These are phyloP conservation scores for Cheilosia variabilis DNA, from an alignment of 2,888 invertebrate genomes.

Conservation along the genomic window DNA sequence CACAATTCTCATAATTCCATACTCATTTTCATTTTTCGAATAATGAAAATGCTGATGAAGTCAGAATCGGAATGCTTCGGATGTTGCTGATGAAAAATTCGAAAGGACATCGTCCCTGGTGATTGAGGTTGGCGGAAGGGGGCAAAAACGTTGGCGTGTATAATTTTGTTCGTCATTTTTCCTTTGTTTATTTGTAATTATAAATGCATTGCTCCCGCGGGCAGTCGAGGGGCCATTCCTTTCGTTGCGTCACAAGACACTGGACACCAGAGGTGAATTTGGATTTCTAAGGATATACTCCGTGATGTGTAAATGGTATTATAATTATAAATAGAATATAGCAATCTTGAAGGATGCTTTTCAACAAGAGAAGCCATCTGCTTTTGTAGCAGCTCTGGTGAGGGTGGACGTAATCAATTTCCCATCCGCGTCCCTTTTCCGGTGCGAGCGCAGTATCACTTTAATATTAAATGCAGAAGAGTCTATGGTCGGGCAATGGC, in stretches of 20 bases:
- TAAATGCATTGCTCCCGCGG: slow-evolving; percentile 71
- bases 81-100: slow-evolving; percentile 44
- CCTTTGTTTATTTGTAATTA: slow-evolving; percentile 68
- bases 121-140: background rate
- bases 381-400: background rate
- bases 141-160: background rate
- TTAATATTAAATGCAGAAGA: slow-evolving; percentile 52
- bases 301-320: no score
- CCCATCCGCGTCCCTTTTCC: no score
- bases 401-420: no score
- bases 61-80: slow-evolving; percentile 29
- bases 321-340: no score
- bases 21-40: slow-evolving; percentile 38
- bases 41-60: slow-evolving; percentile 58
- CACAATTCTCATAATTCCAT: slow-evolving; percentile 31
- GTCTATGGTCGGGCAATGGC: background rate
- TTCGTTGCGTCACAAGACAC: no score
- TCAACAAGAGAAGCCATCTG: slow-evolving; percentile 25
- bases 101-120: slow-evolving; percentile 21
- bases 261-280: no score
- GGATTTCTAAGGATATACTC: no score
- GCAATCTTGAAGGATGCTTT: slow-evolving; percentile 24
- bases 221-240: slow-evolving; percentile 23
- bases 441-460: slow-evolving; percentile 10
- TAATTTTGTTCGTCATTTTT: slow-evolving; percentile 7